Evolutionary conservation across 2,113 vertebrate genomes (phyloP), one percentile per base, ranked within the genome.

Genomic region (Protomyctophum bolini): DNA sequence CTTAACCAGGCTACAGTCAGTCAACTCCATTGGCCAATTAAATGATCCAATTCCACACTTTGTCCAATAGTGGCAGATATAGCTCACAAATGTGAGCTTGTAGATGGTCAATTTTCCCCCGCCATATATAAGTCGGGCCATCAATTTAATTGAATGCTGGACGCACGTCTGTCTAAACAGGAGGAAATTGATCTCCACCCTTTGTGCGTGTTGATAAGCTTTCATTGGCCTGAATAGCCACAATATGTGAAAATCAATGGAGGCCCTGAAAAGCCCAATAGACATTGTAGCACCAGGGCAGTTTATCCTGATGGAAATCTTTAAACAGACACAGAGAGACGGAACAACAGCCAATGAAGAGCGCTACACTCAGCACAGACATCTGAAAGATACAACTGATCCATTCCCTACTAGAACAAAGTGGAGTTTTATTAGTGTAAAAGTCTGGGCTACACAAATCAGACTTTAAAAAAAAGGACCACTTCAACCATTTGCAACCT

Each of bases 181-280:
- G 5, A 49, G 10, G 5, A 29, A 63, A 87, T 78, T 68, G 81
- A 81, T 81, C 74, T 47, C 56, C 55, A 21, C 57, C 41, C 7
- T 66, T 58, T 33, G 66, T 70, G 29, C 33, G 33, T 41, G 71
- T 84, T 74, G 75, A 73, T 74, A 52, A 56, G 58, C 72, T 67
- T 55, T 73, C 58, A 55, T 80, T 54, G 60, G 62, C 61, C 58
- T 66, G 58, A 75, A 49, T 41, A 29, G 65, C 58, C 21, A 70
- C 61, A 65, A 75, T 57, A 77, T 76, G 69, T 76, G 54, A 77
- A 86, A 85, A 87, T 84, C 79, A 68, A 84, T 78, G 60, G 10
- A 63, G 70, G 70, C 75, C n/a, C 50, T 33, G 21, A 70, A 12
- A 52, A 72, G 52, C 7, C 66, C 71, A n/a, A 57, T 15, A 14